phyloP scores from a whole-genome alignment of 2,113 vertebrate species.

The Cichladusa arquata region DNA sequence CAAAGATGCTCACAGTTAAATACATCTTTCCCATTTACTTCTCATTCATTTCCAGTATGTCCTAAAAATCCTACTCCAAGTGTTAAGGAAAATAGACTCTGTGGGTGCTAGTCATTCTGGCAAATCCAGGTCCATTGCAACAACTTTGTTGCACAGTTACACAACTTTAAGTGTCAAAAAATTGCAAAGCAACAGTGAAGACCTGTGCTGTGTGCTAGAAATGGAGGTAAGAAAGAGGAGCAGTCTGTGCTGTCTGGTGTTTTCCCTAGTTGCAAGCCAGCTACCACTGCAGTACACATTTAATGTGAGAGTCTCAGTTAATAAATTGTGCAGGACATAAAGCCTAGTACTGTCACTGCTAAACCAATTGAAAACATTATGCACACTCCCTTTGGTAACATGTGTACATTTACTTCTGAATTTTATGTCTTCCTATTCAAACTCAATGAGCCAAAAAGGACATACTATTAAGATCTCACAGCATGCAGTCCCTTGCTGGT shows the following conservation, averaged over 20 bases:
- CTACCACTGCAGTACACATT: neutral
- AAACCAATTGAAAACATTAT: conserved; percentile 29
- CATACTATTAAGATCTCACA: conserved; percentile 48
- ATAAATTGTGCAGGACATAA: conserved; percentile 45
- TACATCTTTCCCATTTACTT: neutral
- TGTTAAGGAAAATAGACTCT: neutral
- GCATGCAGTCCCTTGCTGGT: neutral
- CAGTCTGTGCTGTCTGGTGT: neutral
- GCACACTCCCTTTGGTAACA: neutral
- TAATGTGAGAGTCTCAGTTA: conserved; percentile 23
- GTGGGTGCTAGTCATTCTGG: neutral
- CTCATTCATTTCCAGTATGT: neutral
- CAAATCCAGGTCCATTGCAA: neutral
- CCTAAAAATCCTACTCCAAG: neutral
- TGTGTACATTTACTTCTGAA: neutral
- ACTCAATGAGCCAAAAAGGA: conserved; percentile 59
- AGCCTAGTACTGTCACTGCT: neutral
- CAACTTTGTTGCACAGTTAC: neutral
- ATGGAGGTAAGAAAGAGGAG: neutral
- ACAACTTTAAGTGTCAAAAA: neutral
- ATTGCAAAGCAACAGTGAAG: neutral
- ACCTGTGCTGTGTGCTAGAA: neutral
- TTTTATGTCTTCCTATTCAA: conserved; percentile 62
- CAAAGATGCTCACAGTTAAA: neutral
- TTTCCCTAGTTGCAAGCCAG: neutral